Evolutionary conservation across 2,888 invertebrate genomes (phyloP), one percentile per base, ranked within the genome.

Genomic region (Nymphalis polychloros): DNA sequence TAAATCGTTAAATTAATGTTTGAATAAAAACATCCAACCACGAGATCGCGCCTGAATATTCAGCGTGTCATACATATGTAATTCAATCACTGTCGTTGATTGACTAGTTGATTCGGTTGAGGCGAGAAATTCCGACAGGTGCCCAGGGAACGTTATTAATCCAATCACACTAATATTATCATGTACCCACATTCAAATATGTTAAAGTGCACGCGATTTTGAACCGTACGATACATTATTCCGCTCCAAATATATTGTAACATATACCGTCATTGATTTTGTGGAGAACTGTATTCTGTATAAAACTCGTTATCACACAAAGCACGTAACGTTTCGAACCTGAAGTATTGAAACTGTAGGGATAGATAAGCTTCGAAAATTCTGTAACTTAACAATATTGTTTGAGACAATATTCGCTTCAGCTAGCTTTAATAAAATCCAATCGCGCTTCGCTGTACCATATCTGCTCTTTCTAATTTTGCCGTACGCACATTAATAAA

Each of bases 341-440:
- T 55, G 57, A 62, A 62, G 23, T 59, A 65, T 59, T 59, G 61
- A 59, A 63, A 62, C 64, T 65, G 59, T 65, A 59, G n/a, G 52
- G 23, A 41, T 52, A 47, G 50, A 59, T 59, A 64, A 62, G 31
- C 57, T 57, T 48, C 19, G 53, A 65, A 61, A 68, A 48, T 64
- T 20, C 61, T 55, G 46, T 17, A 52, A 48, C 20, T 48, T 61
- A 48, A 64, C 53, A 48, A 31, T 19, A 48, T 19, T 48, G 27
- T 46, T 35, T 57, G 48, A 48, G 27, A 47, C 48, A 35, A 31
- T 57, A 57, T n/a, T 23, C 57, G 48, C 57, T 41, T 19, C 4
- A 57, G 6, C 57, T 57, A 19, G n/a, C 49, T 50, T 62, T 53
- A 64, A 64, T 60, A 19, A 48, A 63, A 64, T 57, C n/a, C 1